These are phyloP conservation scores for Odontomyia ornata DNA, from an alignment of 2,888 invertebrate genomes.

Conservation along the genomic window DNA sequence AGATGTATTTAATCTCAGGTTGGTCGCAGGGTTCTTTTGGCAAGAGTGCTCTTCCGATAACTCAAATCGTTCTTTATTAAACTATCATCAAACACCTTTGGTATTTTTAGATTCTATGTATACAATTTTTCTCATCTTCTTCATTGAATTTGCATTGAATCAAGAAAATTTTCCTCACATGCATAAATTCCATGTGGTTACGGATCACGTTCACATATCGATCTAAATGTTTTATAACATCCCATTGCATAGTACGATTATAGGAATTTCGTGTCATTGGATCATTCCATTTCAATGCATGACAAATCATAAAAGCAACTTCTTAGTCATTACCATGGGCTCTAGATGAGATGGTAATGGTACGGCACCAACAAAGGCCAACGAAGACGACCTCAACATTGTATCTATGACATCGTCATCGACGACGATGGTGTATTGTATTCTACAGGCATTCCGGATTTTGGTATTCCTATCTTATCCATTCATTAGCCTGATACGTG, in stretches of 20 bases:
- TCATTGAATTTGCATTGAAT: too few relatives aligned
- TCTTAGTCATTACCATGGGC: slow-evolving; percentile 15
- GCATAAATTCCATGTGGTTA: slow-evolving; percentile 1
- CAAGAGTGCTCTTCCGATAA: too few relatives aligned
- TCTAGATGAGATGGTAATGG: too few relatives aligned
- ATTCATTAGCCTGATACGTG: slow-evolving; percentile 32
- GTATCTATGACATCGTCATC: too few relatives aligned
- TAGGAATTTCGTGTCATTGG: slow-evolving; percentile 17
- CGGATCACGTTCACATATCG: slow-evolving; percentile 2
- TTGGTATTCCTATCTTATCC: slow-evolving; percentile 29
- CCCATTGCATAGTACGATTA: neutral
- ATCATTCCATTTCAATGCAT: slow-evolving; percentile 30
- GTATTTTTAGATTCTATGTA: too few relatives aligned
- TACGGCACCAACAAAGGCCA: too few relatives aligned
- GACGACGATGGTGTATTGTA: neutral
- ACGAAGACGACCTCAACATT: too few relatives aligned
- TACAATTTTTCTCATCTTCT: too few relatives aligned
- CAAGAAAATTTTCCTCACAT: neutral
- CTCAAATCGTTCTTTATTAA: too few relatives aligned
- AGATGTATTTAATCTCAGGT: too few relatives aligned
- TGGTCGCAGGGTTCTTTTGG: too few relatives aligned
- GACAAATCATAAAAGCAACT: slow-evolving; percentile 43
- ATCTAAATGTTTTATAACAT: slow-evolving; percentile 14
- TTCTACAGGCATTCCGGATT: slow-evolving; percentile 2
- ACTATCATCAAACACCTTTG: too few relatives aligned